phyloP scores from a whole-genome alignment of 2,113 vertebrate genomes.

The Semnornis frantzii region DNA sequence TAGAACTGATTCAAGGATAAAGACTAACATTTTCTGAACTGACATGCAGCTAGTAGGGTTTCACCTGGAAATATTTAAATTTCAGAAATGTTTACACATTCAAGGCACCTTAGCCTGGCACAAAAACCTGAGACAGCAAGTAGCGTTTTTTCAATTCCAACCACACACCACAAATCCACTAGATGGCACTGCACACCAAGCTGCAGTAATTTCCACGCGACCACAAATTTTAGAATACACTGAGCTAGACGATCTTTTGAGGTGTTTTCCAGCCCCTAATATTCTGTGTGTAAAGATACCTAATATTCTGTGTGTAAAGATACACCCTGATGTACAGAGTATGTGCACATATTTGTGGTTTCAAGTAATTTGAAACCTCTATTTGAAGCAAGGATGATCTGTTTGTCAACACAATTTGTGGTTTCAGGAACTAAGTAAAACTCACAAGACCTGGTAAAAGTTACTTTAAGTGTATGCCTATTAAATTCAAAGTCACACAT shows the following conservation, averaged over 20 bases:
- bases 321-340: not conserved
- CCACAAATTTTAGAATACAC: not conserved
- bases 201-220: not conserved
- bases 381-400: not conserved
- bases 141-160: not conserved
- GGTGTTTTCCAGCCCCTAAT: too few relatives aligned
- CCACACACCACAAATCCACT: not conserved
- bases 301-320: not conserved
- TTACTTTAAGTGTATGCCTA: not conserved
- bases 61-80: not conserved
- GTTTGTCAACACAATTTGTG: slow-evolving; percentile 29
- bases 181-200: slow-evolving; percentile 57
- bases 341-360: not conserved
- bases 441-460: not conserved
- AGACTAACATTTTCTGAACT: not conserved
- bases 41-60: not conserved
- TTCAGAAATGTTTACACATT: not conserved
- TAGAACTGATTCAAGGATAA: not conserved
- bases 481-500: not conserved
- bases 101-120: not conserved
- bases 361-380: slow-evolving; percentile 4
- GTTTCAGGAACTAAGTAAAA: not conserved
- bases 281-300: too few relatives aligned
- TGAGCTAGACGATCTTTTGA: not conserved
- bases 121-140: not conserved